These are phyloP conservation scores for Anableps anableps DNA, from an alignment of 2,797 vertebrate genomes.

Conservation along the genomic window DNA sequence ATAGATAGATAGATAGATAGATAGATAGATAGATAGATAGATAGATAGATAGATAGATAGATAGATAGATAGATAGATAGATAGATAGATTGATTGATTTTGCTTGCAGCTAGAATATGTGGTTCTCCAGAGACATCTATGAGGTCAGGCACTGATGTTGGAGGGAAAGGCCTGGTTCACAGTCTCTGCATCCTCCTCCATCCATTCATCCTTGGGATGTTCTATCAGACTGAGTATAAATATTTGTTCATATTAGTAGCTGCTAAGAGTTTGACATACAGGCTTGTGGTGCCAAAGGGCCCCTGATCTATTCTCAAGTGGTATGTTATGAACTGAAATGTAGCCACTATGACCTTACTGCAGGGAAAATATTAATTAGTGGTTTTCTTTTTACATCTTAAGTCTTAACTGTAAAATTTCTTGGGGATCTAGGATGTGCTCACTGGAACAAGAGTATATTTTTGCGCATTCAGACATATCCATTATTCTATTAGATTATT, in stretches of 20 bases:
- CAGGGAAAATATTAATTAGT: slow-evolving; percentile 20
- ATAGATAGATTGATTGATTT: too few species aligned
- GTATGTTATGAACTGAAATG: not conserved
- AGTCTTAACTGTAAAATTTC: not conserved
- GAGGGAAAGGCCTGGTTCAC: not conserved
- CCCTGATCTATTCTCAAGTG: not conserved
- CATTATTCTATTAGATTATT: slow-evolving; percentile 7
- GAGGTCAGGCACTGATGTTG: not conserved
- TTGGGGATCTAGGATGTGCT: not conserved
- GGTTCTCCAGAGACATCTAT: not conserved
- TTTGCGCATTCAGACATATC: not conserved
- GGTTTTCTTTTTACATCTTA: slow-evolving; percentile 10
- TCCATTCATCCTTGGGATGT: too few species aligned
- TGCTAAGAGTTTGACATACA: not conserved
- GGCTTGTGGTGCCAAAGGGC: not conserved
- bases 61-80: not conserved
- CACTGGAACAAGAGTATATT: not conserved
- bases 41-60: too few species aligned
- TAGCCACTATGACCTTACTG: slow-evolving; percentile 4
- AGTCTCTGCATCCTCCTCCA: not conserved
- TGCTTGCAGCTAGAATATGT: too few species aligned
- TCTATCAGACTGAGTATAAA: too few species aligned
- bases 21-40: not conserved
- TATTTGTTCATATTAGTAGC: not conserved
- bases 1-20: not conserved